Evolutionary conservation across 2,797 vertebrate genomes (phyloP).

Genomic region (Botia kubotai): DNA sequence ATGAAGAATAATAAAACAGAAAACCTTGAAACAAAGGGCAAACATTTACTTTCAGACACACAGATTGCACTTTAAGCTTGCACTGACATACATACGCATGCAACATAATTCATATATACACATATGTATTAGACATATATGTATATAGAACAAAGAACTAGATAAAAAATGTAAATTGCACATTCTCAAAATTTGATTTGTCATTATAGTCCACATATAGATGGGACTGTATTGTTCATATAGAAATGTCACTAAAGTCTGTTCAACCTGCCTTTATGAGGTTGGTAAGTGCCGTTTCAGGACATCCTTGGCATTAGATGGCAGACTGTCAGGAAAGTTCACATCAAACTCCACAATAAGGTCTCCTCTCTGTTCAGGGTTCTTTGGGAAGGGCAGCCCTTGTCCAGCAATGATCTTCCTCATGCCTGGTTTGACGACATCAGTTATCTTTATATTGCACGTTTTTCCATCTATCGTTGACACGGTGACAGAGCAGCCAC

Average conservation of each 20-base stretch:
- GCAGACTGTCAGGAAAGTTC: slow-evolving; percentile 92
- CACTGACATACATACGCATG: slow-evolving; percentile 73
- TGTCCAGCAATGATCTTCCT: slow-evolving; percentile 94
- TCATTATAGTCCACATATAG: slow-evolving; percentile 57
- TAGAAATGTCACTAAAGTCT: slow-evolving; percentile 42
- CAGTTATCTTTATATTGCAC: slow-evolving; percentile 95
- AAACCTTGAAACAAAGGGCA: slow-evolving; percentile 57
- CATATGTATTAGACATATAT: slow-evolving; percentile 26
- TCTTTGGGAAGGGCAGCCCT: slow-evolving; percentile 96
- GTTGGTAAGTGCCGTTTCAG: slow-evolving; percentile 95
- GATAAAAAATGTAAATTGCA: slow-evolving; percentile 80
- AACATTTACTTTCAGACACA: slow-evolving; percentile 67
- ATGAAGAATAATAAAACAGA: slow-evolving; percentile 41
- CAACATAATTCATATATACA: slow-evolving; percentile 61
- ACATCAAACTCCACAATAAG: slow-evolving; percentile 98
- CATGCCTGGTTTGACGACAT: slow-evolving; percentile 97
- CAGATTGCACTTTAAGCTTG: slow-evolving; percentile 60
- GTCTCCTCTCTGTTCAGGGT: slow-evolving; percentile 93
- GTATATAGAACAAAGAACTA: slow-evolving; percentile 61
- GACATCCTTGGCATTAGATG: slow-evolving; percentile 93
- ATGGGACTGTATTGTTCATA: slow-evolving; percentile 25
- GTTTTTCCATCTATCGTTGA: slow-evolving; percentile 95
- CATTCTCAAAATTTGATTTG: slow-evolving; percentile 71
- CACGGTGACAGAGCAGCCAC: slow-evolving; percentile 94
- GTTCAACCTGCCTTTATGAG: slow-evolving; percentile 71